Evolutionary conservation across 2,888 invertebrate genomes (phyloP), one percentile per base, ranked within the genome.

Genomic region (Hetaerina titia): DNA sequence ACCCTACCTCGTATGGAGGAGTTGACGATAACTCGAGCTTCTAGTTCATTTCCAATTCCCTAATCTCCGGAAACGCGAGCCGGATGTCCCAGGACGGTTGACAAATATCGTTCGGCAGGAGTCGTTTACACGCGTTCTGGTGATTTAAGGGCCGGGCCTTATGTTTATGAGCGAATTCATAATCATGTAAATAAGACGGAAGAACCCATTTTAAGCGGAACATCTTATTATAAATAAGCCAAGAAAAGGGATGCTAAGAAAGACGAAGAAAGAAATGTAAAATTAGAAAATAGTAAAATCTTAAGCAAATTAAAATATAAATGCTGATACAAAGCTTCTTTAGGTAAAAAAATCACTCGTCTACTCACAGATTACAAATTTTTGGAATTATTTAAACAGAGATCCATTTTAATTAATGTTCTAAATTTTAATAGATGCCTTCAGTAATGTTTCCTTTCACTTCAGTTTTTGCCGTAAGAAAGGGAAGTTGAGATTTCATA

Each of bases 31-130:
- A 92, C 25, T 45, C 31, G 31, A 64, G 31, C 63, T 31, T 64
- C 69, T 31, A 25, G 69, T 92, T 92, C 64, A 69, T 92, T 56
- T 69, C 69, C 90, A 19, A 89, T 11, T 89, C 45, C 90, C 69
- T 92, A 92, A 92, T 92, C 92, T 92, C 92, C 92, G 92, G 69
- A 92, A 69, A 92, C 60, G 92, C 92, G 13, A 92, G 90, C 90
- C 90, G 90, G 90, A 92, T 92, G 92, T 69, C 92, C 56, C 92
- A 8, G 56, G 69, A 64, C 31, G 69, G 92, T 69, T 69, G 92
- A 92, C 64, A 56, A 74, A 69, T 8, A 56, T 11, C 56, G 69
- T 22, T 56, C 56, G n/a, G 60, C 89, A n/a, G 69, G 56, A 64
- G 69, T 69, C 56, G 92, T 60, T 92, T 74, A 69, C 92, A 74